Conservation (phyloP, 2,113 vertebrate species). For the Callopanchax toddi region DNA sequence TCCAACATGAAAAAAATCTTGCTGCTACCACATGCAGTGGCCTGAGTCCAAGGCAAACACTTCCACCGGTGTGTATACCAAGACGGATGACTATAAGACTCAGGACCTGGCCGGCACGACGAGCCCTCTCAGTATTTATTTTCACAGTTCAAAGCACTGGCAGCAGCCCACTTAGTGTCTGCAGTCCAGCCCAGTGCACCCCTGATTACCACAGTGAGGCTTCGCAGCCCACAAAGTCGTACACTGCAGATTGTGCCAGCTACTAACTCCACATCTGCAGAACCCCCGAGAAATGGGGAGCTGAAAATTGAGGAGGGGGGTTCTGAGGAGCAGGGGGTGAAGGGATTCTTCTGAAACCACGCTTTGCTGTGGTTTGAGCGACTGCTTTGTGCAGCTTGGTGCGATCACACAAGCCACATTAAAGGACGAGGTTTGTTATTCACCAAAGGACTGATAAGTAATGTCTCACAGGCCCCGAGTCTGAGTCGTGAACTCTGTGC, state of each 20-base stretch:
- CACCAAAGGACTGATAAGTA: conserved; percentile 79
- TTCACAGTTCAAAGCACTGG: conserved; percentile 93
- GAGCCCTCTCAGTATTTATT: conserved; percentile 90
- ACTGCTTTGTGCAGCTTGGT: conserved; percentile 82
- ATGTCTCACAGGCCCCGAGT: conserved; percentile 63
- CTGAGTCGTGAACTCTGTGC: conserved; percentile 36
- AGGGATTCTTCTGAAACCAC: conserved; percentile 74
- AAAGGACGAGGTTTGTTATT: conserved; percentile 80
- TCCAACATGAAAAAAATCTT: conserved; percentile 64
- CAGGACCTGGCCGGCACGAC: conserved; percentile 83
- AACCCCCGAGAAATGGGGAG: conserved; percentile 39
- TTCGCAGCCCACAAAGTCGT: conserved; percentile 76
- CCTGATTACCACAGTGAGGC: conserved; percentile 82
- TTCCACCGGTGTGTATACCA: conserved; percentile 85
- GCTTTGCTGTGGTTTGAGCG: conserved; percentile 73
- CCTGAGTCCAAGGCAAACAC: conserved; percentile 89
- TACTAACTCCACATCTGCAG: conserved; percentile 77
- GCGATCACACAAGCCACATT: conserved; percentile 83
- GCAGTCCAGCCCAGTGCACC: conserved; percentile 78
- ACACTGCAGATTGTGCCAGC: conserved; percentile 75
- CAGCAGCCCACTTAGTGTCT: conserved; percentile 82
- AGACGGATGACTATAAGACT: conserved; percentile 84
- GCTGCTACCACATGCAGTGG: conserved; percentile 92
- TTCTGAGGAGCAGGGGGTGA: conserved; percentile 62
- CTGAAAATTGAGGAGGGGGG: conserved; percentile 45